phyloP scores from a whole-genome alignment of 2,113 vertebrate genomes.

The Pitta sordida region DNA sequence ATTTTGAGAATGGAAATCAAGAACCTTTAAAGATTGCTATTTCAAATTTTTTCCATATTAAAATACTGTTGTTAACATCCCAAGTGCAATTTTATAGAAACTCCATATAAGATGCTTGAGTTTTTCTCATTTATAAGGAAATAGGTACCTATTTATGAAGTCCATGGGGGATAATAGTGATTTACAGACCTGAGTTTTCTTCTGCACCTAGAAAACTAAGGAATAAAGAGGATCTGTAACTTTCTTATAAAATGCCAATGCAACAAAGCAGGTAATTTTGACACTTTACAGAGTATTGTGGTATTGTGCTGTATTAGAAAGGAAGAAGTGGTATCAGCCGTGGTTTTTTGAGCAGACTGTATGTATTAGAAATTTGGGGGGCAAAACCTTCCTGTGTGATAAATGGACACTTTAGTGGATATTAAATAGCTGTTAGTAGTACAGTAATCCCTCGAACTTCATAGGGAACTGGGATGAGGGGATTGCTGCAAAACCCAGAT shows the following conservation, averaged over 20 bases:
- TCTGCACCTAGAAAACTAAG: background rate
- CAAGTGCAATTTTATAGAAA: background rate
- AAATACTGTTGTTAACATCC: background rate
- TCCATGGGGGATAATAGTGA: background rate
- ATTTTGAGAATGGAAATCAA: background rate
- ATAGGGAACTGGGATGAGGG: no score
- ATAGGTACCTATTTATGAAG: background rate
- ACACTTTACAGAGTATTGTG: background rate
- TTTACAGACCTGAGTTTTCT: background rate
- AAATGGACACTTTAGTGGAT: background rate
- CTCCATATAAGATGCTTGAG: background rate
- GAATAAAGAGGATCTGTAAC: background rate
- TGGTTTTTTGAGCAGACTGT: background rate
- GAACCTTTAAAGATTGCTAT: background rate
- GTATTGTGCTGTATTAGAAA: background rate
- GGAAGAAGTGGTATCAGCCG: background rate
- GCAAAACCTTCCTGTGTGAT: background rate
- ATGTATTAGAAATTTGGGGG: background rate
- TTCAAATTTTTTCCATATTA: background rate
- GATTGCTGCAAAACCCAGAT: no score
- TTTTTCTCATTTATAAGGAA: background rate
- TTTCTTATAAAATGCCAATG: background rate
- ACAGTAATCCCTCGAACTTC: no score
- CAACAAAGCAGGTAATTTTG: background rate
- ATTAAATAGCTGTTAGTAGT: background rate